These are phyloP conservation scores for Agrochola macilenta DNA, from an alignment of 2,888 invertebrate species.

Conservation along the genomic window DNA sequence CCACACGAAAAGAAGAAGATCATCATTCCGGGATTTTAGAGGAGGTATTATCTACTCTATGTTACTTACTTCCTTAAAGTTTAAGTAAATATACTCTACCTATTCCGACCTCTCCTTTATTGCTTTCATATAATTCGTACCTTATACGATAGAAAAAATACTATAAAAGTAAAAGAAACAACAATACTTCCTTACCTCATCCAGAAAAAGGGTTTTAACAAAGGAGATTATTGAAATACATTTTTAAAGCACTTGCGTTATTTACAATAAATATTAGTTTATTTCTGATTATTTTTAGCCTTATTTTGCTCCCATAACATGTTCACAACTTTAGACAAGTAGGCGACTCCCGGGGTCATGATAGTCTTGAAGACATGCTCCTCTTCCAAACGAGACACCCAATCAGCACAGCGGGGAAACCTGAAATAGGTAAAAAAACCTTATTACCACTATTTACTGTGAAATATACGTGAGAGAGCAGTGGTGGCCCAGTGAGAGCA, in stretches of 20 bases:
- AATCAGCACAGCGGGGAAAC: conserved; percentile 68
- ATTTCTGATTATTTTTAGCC: conserved; percentile 26
- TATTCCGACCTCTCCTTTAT: no score
- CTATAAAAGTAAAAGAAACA: not conserved
- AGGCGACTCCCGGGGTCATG: conserved; percentile 67
- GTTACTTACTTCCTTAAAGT: no score
- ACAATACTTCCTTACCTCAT: conserved; percentile 6
- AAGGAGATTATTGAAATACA: conserved; percentile 24
- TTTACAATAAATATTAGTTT: conserved; percentile 19
- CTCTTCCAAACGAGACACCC: conserved; percentile 69
- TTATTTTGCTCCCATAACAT: conserved; percentile 68
- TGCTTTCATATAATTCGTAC: no score
- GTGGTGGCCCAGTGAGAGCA: no score
- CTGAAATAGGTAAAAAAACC: conserved; percentile 55
- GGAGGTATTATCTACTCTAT: no score
- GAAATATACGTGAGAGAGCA: not conserved
- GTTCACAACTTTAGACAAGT: conserved; percentile 67
- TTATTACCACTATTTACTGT: not conserved
- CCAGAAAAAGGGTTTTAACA: not conserved
- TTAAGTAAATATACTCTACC: no score
- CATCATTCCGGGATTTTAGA: no score
- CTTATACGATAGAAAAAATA: no score
- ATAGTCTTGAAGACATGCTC: conserved; percentile 71
- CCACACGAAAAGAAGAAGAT: no score
- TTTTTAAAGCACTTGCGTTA: not conserved